phyloP scores from a whole-genome alignment of 2,888 invertebrate species.

The Nineta flava region DNA sequence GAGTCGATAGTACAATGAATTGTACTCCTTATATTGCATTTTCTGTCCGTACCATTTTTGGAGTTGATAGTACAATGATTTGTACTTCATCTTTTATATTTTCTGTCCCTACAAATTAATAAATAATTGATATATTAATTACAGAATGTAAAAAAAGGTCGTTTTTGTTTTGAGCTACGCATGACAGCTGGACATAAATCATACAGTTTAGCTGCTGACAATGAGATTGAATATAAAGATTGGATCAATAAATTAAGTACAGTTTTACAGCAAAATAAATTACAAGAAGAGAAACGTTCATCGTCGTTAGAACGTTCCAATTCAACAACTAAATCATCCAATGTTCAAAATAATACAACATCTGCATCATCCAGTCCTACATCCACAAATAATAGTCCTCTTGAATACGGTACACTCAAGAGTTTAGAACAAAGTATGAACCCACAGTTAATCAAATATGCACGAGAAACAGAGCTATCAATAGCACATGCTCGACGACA shows the following conservation, averaged over 20 bases:
- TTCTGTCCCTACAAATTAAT: not conserved
- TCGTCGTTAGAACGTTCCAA: constrained; percentile 44
- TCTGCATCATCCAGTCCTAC: constrained; percentile 34
- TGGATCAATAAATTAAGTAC: constrained; percentile 73
- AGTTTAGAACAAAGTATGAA: constrained; percentile 86
- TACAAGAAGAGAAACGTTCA: constrained; percentile 61
- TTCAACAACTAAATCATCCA: not conserved
- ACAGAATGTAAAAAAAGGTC: constrained; percentile 69
- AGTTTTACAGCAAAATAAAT: constrained; percentile 68
- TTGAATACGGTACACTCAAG: constrained; percentile 67
- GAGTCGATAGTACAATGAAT: no score
- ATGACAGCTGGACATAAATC: constrained; percentile 77
- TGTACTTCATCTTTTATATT: no score
- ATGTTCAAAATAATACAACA: not conserved
- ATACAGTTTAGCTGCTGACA: constrained; percentile 74
- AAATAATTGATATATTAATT: constrained; percentile 12
- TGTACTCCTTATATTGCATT: no score
- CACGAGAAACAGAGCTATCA: constrained; percentile 77
- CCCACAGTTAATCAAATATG: constrained; percentile 78
- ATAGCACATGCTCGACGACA: constrained; percentile 70
- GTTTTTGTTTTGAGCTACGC: constrained; percentile 73
- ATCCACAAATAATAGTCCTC: constrained; percentile 41
- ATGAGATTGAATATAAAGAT: constrained; percentile 62
- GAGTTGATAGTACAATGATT: no score
- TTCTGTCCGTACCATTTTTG: no score